Percentiles rank a stretch among this genome's conserved stretches.
Evolutionary conservation across 2,113 vertebrate species (phyloP).

Genomic region (Eulacestoma nigropectus): DNA sequence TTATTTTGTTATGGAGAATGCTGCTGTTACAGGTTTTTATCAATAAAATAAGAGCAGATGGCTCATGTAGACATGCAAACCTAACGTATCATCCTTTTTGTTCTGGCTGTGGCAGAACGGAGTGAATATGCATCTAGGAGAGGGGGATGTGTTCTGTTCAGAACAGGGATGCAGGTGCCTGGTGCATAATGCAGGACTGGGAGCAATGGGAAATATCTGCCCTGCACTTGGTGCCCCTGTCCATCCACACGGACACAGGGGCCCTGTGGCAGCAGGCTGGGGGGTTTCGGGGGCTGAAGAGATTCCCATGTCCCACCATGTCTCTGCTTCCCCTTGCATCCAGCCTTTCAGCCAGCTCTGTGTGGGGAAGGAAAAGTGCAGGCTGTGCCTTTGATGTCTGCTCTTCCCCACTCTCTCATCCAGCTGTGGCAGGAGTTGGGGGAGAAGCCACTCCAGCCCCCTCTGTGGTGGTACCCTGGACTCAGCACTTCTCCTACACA

Average conservation of each 20-base stretch:
- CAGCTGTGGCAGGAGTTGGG: not conserved
- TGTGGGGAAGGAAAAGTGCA: not conserved
- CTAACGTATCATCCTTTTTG: not conserved
- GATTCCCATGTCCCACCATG: accelerated
- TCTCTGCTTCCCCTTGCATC: not conserved
- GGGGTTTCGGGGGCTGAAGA: accelerated
- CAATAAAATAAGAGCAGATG: constrained; percentile 74
- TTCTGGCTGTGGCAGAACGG: not conserved
- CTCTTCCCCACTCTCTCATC: not conserved
- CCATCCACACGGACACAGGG: accelerated
- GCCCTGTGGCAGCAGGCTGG: not conserved
- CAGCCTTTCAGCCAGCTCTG: accelerated
- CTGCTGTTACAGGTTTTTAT: constrained; percentile 60
- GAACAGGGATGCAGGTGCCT: not conserved
- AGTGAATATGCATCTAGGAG: constrained; percentile 63
- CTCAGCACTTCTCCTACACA: accelerated
- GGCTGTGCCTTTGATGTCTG: not conserved
- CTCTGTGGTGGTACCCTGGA: not conserved
- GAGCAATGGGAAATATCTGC: not conserved
- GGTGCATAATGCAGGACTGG: not conserved
- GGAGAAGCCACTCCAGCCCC: not conserved
- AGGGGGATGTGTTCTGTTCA: constrained; percentile 7
- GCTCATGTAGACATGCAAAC: constrained; percentile 66
- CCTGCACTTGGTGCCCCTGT: not conserved
- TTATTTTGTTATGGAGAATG: constrained; percentile 43